Evolutionary conservation across 1,140 invertebrate species (phyloP), one percentile per base, ranked within the genome.

Genomic region (Ladona fulva): DNA sequence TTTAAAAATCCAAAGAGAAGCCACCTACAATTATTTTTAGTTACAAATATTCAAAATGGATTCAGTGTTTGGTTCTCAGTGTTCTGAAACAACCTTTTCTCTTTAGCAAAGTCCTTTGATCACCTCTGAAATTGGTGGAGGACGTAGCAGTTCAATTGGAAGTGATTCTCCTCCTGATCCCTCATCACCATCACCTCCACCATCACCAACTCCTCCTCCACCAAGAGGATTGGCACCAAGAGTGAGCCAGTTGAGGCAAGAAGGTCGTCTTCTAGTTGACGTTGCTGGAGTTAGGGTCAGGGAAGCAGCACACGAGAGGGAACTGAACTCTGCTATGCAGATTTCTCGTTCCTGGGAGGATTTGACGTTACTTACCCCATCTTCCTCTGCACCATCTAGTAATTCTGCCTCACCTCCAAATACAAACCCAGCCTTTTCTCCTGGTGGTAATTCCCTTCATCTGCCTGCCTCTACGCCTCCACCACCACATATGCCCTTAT

Each of bases 261-360:
- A 96, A 86, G 74, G 37, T 10, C 74, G 74, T 25, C 95, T 97
- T 86, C 94, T 93, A 82, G 90, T 93, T 25, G 94, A 95, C 83
- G 88, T 93, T 3, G 89, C 88, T 81, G 52, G 52, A 3, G 52
- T 66, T 5, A 92, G 93, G 81, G 90, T 89, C 74, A 87, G 94
- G 76, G 95, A 97, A 86, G 91, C 92, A 73, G 94, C 93, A n/a
- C 94, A 95, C 85, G 95, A 97, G 87, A 89, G 92, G 74, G 94
- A 96, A 86, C 89, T 95, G 76, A 93, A 95, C 83, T 92, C 91
- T 82, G 91, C 93, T 79, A 94, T 97, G 88, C 92, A 94, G 84
- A 95, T 96, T 85, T 95, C 94, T 0, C 94, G 94, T 83, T 95
- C 94, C 22, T 95, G 93, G 89, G 94, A 96, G 84, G 94, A 96